Percentiles rank a stretch among this genome's conserved stretches.
Evolutionary conservation across 2,888 invertebrate species (phyloP).

Genomic region (Tetropium fuscum): DNA sequence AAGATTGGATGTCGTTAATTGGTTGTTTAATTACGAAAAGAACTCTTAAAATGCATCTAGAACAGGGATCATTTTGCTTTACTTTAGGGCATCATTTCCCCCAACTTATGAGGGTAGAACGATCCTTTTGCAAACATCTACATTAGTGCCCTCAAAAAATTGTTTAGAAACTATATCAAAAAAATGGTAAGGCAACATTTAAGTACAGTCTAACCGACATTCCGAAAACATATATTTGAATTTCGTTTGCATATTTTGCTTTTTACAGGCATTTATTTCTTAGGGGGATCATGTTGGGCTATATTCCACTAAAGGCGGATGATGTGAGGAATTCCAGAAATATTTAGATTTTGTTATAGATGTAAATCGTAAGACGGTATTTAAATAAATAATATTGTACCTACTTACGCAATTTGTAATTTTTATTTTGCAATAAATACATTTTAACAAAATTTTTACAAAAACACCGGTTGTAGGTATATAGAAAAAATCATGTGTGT

Average conservation of each 20-base stretch:
- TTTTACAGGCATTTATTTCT: not conserved
- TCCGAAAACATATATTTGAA: not conserved
- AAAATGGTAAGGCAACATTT: not conserved
- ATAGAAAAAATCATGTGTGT: no score
- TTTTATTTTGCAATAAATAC: no score
- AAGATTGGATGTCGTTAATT: not conserved
- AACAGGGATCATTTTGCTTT: not conserved
- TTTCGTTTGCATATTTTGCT: not conserved
- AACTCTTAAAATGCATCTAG: not conserved
- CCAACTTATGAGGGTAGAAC: not conserved
- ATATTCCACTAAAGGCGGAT: no score
- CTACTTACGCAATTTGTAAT: no score
- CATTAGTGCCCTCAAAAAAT: slow-evolving; percentile 3
- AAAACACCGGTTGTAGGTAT: no score
- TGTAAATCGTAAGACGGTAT: no score
- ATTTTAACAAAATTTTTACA: no score
- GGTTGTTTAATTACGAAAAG: not conserved
- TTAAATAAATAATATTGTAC: no score
- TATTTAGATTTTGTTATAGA: no score
- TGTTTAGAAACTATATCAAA: not conserved
- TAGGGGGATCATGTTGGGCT: not conserved
- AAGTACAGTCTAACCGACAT: not conserved
- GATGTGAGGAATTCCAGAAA: no score
- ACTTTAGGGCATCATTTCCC: not conserved
- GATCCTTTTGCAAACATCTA: not conserved